Percentiles rank a stretch among this genome's conserved stretches.
Conservation (phyloP, 2,888 invertebrate species). For the Orthosia incerta region DNA sequence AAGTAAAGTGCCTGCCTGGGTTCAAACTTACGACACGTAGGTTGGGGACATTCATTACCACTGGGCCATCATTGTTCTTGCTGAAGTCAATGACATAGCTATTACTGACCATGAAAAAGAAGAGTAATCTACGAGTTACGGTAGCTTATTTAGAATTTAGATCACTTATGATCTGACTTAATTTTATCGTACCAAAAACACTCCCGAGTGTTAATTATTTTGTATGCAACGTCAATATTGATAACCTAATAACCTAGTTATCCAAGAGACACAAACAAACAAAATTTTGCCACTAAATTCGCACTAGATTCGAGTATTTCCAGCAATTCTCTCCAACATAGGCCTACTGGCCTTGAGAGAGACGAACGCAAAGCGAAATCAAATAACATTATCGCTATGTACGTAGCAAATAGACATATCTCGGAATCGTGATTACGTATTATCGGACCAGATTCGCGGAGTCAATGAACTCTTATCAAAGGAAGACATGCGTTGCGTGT, state of each 20-base stretch:
- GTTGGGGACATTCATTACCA: too few species aligned
- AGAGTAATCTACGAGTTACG: not conserved
- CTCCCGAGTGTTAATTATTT: constrained; percentile 4
- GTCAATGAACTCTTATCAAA: constrained; percentile 70
- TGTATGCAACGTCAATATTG: constrained; percentile 38
- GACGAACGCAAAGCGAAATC: constrained; percentile 41
- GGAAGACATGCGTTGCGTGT: constrained; percentile 32
- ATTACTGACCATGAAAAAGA: not conserved
- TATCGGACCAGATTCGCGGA: constrained; percentile 64
- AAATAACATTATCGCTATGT: constrained; percentile 51
- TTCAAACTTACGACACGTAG: too few species aligned
- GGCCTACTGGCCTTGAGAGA: constrained; percentile 49
- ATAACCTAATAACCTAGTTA: constrained; percentile 55
- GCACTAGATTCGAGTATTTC: constrained; percentile 25
- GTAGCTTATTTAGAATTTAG: not conserved
- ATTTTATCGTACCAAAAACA: not conserved
- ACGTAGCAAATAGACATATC: constrained; percentile 59
- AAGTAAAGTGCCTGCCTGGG: too few species aligned
- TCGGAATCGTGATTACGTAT: constrained; percentile 62
- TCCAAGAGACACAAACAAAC: constrained; percentile 36
- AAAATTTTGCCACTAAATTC: constrained; percentile 28
- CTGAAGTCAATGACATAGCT: too few species aligned
- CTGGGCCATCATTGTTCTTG: too few species aligned
- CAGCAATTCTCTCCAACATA: constrained; percentile 9
- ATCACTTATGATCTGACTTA: not conserved